Evolutionary conservation across 2,888 invertebrate species (phyloP).

Genomic region (Cyaniris semiargus): DNA sequence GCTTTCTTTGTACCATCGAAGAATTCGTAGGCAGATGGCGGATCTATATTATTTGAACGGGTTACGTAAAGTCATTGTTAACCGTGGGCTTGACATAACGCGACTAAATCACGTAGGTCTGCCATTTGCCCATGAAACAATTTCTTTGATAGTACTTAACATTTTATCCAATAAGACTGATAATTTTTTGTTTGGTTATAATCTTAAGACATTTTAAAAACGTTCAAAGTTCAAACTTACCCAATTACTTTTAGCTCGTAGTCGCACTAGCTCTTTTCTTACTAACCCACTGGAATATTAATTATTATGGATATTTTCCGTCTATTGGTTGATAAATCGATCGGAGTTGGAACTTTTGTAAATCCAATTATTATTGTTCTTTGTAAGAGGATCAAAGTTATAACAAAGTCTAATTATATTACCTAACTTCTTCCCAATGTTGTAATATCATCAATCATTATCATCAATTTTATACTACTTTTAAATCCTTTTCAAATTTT

Average conservation of each 20-base stretch:
- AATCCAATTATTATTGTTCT: slow-evolving; percentile 1
- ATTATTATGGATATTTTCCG: background rate
- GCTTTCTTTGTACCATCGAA: background rate
- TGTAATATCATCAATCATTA: background rate
- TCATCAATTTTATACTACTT: too few species aligned
- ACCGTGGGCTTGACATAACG: background rate
- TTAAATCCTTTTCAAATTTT: too few species aligned
- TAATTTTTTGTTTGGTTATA: too few species aligned
- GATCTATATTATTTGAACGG: background rate
- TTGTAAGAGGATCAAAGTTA: background rate
- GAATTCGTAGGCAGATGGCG: background rate
- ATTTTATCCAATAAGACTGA: too few species aligned
- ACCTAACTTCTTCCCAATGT: background rate
- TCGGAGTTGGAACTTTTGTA: background rate
- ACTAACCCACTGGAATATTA: background rate
- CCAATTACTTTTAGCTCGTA: background rate
- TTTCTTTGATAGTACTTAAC: background rate
- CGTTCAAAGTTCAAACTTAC: too few species aligned
- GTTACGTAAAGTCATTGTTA: background rate
- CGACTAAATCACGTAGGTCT: background rate
- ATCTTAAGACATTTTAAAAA: too few species aligned
- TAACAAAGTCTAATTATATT: slow-evolving; percentile 5
- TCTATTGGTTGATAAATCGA: background rate
- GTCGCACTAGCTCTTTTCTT: background rate
- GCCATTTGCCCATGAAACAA: background rate